These are phyloP conservation scores for Harpegnathos saltator DNA, from an alignment of 1,140 invertebrate genomes.

Conservation along the genomic window DNA sequence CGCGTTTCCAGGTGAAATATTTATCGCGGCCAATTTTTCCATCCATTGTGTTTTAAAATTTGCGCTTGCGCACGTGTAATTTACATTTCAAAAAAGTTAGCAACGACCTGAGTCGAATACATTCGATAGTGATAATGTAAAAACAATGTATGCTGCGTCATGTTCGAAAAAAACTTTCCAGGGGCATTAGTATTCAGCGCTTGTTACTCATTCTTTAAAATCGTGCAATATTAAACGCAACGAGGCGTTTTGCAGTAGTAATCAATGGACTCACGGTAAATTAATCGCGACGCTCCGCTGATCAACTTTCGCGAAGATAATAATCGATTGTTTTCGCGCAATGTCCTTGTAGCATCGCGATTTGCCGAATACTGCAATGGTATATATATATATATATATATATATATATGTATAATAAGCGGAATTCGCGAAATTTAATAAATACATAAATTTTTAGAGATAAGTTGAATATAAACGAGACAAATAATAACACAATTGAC, in stretches of 20 bases:
- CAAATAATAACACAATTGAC: too few species aligned
- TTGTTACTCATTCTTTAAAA: background rate
- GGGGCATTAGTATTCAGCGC: background rate
- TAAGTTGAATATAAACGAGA: background rate
- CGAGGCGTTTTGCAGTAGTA: background rate
- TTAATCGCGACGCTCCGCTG: background rate
- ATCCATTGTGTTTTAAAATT: background rate
- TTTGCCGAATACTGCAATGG: background rate
- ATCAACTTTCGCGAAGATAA: background rate
- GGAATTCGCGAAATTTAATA: background rate
- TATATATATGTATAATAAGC: too few species aligned
- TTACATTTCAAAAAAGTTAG: slow-evolving; percentile 11
- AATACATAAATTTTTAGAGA: background rate
- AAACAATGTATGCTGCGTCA: background rate
- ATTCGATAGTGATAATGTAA: slow-evolving; percentile 4
- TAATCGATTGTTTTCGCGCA: background rate
- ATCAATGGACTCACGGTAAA: background rate
- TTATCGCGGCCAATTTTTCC: too few species aligned
- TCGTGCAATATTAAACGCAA: background rate
- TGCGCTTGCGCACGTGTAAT: background rate
- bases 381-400: too few species aligned
- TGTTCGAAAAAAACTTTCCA: background rate
- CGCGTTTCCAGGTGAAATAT: background rate
- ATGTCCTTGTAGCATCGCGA: background rate
- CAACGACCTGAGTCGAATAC: background rate